A percentile compares a stretch with the other conserved stretches of the same genome.
These are phyloP conservation scores for Semotilus atromaculatus DNA, from an alignment of 2,797 vertebrate species.

Conservation along the genomic window DNA sequence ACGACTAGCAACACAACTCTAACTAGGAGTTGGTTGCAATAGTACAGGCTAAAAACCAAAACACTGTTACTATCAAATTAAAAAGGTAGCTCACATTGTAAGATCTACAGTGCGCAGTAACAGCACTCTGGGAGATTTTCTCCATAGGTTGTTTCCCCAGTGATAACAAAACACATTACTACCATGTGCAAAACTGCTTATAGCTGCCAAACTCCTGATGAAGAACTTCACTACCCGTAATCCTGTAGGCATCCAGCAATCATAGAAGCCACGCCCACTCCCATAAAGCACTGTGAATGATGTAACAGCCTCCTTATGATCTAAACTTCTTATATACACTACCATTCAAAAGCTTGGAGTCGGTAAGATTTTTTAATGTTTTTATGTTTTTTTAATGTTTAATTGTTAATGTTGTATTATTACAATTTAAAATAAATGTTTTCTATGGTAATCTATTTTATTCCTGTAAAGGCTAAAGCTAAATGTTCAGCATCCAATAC, in stretches of 20 bases:
- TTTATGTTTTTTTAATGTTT: too few species aligned
- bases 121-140: neutral
- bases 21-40: neutral
- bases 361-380: neutral
- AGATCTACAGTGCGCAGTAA: neutral
- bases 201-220: too few species aligned
- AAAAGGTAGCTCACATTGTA: neutral
- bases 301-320: too few species aligned
- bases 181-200: neutral
- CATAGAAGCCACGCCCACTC: neutral
- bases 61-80: neutral
- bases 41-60: neutral
- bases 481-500: neutral
- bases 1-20: conserved; percentile 8
- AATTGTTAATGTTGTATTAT: too few species aligned
- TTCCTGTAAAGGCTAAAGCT: neutral
- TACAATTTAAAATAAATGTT: neutral
- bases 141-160: neutral
- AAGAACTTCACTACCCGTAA: neutral
- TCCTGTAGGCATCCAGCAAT: neutral
- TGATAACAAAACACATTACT: neutral
- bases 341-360: too few species aligned
- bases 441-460: neutral
- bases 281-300: too few species aligned
- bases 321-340: too few species aligned